These are phyloP conservation scores for Slavum lentiscoides DNA, from an alignment of 2,888 invertebrate genomes.

Conservation along the genomic window DNA sequence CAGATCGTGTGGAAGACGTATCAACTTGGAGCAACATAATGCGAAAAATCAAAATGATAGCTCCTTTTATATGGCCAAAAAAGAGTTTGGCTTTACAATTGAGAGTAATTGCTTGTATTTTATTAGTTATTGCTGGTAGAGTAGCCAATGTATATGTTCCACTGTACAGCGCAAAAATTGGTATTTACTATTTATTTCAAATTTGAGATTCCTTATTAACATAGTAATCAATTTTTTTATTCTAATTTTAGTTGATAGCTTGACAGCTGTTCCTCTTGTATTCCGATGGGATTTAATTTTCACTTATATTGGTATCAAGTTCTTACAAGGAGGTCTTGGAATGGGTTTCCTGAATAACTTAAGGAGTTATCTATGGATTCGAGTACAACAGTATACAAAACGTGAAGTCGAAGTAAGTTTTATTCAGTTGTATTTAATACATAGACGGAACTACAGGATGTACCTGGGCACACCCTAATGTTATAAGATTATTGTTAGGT, in stretches of 20 bases:
- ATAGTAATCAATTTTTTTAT: conserved; percentile 58
- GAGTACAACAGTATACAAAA: conserved; percentile 93
- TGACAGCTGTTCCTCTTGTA: conserved; percentile 65
- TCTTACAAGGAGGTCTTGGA: conserved; percentile 92
- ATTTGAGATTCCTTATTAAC: neutral
- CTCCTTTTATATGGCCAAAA: conserved; percentile 94
- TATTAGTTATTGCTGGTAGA: conserved; percentile 76
- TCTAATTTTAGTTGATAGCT: conserved; percentile 72
- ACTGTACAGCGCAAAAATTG: conserved; percentile 88
- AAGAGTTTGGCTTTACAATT: conserved; percentile 76
- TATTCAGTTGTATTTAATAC: neutral
- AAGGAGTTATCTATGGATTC: conserved; percentile 91
- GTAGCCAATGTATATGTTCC: conserved; percentile 90
- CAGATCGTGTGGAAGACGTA: conserved; percentile 57
- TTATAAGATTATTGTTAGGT: no score
- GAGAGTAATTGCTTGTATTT: conserved; percentile 79
- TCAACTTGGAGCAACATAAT: conserved; percentile 81
- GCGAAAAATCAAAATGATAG: conserved; percentile 75
- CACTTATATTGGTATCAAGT: conserved; percentile 84
- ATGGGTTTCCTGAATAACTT: conserved; percentile 93
- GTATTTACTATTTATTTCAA: conserved; percentile 62
- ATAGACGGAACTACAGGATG: no score
- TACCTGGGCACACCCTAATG: no score
- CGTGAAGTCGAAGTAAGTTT: conserved; percentile 78
- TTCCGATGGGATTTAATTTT: conserved; percentile 91